Percentiles rank a stretch among this genome's conserved stretches.
These are phyloP conservation scores for Dicranocentrus wangi DNA, from an alignment of 2,888 invertebrate species.

Conservation along the genomic window DNA sequence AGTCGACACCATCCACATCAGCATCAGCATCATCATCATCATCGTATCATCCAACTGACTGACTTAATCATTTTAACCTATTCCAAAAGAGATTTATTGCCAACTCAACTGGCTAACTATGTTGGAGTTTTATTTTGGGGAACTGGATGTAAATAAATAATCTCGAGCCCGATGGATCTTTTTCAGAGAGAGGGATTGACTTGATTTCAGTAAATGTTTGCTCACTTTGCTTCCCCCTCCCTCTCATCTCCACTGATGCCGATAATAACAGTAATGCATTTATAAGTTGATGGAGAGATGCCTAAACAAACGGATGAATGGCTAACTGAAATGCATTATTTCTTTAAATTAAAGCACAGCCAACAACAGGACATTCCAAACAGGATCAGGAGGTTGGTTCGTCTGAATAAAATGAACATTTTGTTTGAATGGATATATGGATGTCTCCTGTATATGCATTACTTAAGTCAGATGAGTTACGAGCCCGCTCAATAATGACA, in stretches of 20 bases:
- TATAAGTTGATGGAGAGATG: slow-evolving; percentile 50
- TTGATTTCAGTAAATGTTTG: slow-evolving; percentile 60
- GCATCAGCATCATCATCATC: slow-evolving; percentile 73
- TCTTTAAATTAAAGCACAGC: too few relatives aligned
- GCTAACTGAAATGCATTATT: too few relatives aligned
- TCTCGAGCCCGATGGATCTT: slow-evolving; percentile 32
- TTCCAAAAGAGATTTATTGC: slow-evolving; percentile 58
- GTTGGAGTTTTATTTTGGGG: neutral
- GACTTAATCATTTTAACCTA: slow-evolving; percentile 63
- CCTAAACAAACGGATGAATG: neutral
- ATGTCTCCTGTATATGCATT: neutral
- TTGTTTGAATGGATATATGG: neutral
- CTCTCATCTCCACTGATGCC: slow-evolving; percentile 42
- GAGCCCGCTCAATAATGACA: too few relatives aligned
- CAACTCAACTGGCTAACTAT: slow-evolving; percentile 59
- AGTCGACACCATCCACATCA: slow-evolving; percentile 37
- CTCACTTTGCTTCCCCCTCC: slow-evolving; percentile 48
- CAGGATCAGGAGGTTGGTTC: too few relatives aligned
- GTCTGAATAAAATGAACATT: too few relatives aligned
- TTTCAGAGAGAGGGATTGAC: slow-evolving; percentile 32
- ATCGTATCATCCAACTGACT: slow-evolving; percentile 62
- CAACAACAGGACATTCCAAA: too few relatives aligned
- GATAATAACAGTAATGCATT: slow-evolving; percentile 56
- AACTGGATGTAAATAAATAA: slow-evolving; percentile 55
- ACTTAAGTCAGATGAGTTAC: too few relatives aligned